Conservation (phyloP, 2,113 vertebrate species). For the Orcinus orca region DNA sequence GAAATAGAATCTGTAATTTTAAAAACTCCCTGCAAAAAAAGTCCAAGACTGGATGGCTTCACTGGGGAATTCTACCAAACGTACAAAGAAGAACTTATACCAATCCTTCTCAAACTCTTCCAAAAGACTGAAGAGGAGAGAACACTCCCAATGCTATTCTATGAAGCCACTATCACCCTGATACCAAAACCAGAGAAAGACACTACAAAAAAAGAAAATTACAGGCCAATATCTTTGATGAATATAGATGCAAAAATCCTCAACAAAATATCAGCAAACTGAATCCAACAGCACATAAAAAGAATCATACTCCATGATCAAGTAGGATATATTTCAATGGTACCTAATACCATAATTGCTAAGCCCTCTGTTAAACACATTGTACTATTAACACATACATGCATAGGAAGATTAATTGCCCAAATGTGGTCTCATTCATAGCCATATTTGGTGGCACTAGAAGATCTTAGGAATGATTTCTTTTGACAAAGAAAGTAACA, state of each 20-base stretch:
- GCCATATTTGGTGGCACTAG: not conserved
- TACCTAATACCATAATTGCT: not conserved
- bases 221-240: not conserved
- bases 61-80: not conserved
- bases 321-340: not conserved
- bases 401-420: not conserved
- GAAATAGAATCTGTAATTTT: not conserved
- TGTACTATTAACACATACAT: not conserved
- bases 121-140: not conserved
- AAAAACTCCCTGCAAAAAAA: not conserved
- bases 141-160: not conserved
- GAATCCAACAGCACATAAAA: not conserved
- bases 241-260: not conserved
- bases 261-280: not conserved
- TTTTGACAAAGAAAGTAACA: constrained; percentile 3
- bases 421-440: not conserved
- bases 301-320: not conserved
- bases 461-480: not conserved
- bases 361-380: not conserved
- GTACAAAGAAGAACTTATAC: not conserved
- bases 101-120: not conserved
- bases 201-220: not conserved
- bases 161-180: not conserved
- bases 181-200: not conserved
- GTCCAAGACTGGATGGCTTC: not conserved